These are phyloP conservation scores for Acrossocheilus wenchowensis DNA, from an alignment of 2,797 vertebrate species.

Conservation along the genomic window DNA sequence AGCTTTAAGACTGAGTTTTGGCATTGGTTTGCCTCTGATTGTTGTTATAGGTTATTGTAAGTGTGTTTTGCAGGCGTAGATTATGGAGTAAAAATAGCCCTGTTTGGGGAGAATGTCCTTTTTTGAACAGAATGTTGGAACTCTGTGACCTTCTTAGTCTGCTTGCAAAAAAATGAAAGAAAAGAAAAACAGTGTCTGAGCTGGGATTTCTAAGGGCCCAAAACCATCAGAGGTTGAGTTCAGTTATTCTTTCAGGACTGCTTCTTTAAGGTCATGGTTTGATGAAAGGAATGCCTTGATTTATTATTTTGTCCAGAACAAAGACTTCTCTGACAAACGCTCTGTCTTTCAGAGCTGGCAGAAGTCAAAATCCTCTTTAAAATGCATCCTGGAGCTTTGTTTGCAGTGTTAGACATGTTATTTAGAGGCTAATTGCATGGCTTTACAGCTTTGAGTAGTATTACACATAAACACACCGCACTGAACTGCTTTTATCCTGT, in stretches of 20 bases:
- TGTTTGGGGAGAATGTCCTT: constrained; percentile 49
- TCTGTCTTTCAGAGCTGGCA: neutral
- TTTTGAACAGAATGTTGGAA: constrained; percentile 55
- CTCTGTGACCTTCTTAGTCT: constrained; percentile 50
- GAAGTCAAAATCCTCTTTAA: neutral
- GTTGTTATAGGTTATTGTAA: constrained; percentile 46
- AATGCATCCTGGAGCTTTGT: constrained; percentile 28
- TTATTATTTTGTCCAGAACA: constrained; percentile 13
- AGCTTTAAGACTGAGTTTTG: constrained; percentile 51
- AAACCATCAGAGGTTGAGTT: constrained; percentile 58
- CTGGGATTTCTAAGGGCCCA: constrained; percentile 49
- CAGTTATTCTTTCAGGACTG: constrained; percentile 32
- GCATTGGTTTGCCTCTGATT: constrained; percentile 29
- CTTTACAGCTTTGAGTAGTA: constrained; percentile 44
- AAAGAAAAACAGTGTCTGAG: too few species aligned
- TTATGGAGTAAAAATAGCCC: constrained; percentile 50
- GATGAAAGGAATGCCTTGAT: constrained; percentile 21
- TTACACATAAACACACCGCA: constrained; percentile 36
- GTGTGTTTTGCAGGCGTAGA: constrained; percentile 42
- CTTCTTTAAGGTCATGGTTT: constrained; percentile 24
- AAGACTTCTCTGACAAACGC: constrained; percentile 14
- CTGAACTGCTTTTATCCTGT: constrained; percentile 5
- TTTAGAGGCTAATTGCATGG: constrained; percentile 39
- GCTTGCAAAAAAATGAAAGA: too few species aligned
- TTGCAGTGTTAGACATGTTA: neutral